Percentiles rank a stretch among this genome's conserved stretches.
Evolutionary conservation across 1,140 invertebrate species (phyloP).

Genomic region (Agraylea sexmaculata): DNA sequence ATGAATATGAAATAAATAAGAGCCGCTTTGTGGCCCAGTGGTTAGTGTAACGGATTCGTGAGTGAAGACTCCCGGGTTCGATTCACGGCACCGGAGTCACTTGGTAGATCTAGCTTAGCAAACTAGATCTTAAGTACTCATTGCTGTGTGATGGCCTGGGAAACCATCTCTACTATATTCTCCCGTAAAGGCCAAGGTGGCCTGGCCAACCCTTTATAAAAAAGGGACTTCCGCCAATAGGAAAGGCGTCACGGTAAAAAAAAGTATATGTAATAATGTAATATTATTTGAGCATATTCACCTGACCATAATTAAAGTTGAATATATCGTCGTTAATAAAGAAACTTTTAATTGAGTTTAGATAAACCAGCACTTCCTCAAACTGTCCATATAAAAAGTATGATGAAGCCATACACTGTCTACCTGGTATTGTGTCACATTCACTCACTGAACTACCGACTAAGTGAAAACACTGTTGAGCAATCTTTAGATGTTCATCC

Average conservation of each 20-base stretch:
- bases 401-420: constrained; percentile 95
- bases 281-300: constrained; percentile 23
- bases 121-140: no score
- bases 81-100: no score
- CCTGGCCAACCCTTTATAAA: no score
- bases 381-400: constrained; percentile 91
- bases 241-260: no score
- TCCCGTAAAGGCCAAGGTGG: no score
- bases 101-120: no score
- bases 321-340: constrained; percentile 94
- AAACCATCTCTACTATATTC: no score
- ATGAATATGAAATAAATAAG: neutral
- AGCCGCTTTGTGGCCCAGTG: no score
- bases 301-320: constrained; percentile 95
- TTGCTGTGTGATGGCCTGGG: no score
- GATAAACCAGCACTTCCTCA: constrained; percentile 90
- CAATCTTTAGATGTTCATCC: constrained; percentile 87
- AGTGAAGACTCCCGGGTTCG: no score
- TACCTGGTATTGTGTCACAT: constrained; percentile 86
- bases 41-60: no score
- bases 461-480: constrained; percentile 92
- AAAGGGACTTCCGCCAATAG: no score
- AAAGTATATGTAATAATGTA: neutral
- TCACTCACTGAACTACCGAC: constrained; percentile 93
- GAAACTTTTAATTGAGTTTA: constrained; percentile 93